phyloP scores from a whole-genome alignment of 1,140 invertebrate species.

The Condylostylus longicornis region DNA sequence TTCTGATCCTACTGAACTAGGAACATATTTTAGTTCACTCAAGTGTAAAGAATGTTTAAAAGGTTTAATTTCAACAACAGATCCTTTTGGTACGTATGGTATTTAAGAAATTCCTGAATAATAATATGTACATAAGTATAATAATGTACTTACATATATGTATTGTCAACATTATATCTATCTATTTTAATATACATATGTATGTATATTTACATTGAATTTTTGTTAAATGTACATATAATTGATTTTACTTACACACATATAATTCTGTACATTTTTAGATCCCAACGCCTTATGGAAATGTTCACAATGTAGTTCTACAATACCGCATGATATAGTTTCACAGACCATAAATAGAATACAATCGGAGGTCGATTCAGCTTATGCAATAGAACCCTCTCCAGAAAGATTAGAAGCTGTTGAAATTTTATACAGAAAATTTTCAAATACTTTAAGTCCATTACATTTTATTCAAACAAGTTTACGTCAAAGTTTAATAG shows the following conservation, averaged over 20 bases:
- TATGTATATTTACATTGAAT: too few species aligned
- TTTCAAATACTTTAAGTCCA: conserved; percentile 50
- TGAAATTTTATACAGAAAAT: conserved; percentile 44
- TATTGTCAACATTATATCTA: too few species aligned
- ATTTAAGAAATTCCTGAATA: not conserved
- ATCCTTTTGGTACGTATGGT: conserved; percentile 49
- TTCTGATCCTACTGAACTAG: conserved; percentile 56
- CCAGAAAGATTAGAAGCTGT: conserved; percentile 19
- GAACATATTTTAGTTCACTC: conserved; percentile 56
- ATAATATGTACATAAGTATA: not conserved
- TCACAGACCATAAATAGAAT: conserved; percentile 41
- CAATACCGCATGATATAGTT: conserved; percentile 41
- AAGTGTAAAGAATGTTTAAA: conserved; percentile 60
- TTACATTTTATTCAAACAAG: conserved; percentile 50
- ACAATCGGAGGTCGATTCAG: conserved; percentile 39
- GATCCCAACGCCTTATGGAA: conserved; percentile 48
- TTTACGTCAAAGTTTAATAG: conserved; percentile 48
- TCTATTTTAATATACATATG: too few species aligned
- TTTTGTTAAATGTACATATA: too few species aligned
- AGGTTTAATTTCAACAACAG: conserved; percentile 46
- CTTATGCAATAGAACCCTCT: conserved; percentile 31
- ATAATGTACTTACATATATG: too few species aligned
- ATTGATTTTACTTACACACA: conserved; percentile 2
- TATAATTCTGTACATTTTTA: conserved; percentile 11
- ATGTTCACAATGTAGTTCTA: conserved; percentile 53